Base-by-base conservation (phyloP, 2,797 vertebrate genomes). In the Siniperca scherzeri region DNA sequence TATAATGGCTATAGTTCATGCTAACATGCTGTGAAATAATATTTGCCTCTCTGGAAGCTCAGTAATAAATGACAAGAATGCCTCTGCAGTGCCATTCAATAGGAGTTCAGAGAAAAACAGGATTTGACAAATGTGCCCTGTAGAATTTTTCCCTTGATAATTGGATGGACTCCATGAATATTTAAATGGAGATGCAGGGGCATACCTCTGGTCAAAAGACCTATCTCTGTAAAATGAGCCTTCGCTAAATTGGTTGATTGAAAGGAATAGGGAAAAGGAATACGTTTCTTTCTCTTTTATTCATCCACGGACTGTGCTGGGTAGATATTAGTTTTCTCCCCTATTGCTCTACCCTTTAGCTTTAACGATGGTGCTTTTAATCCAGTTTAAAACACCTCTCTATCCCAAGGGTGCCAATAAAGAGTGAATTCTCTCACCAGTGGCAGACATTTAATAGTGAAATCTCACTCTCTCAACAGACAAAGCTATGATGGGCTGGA, bases 401-500 rank as follows among this genome's bases (percentile, higher is more conserved):
- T 85, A 62, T 82, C 79, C 78, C 61, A 78, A 55, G 81, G 82
- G 86, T 74, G 67, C 77, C 78, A 87, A 86, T 93, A 83, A 90
- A 89, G 77, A 78, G 56, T 65, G 53, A 64, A 77, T 89, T 87
- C 78, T 90, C 70, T 78, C 50, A 76, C 66, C 69, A 67, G 56
- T 70, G 38, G 69, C 65, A 72, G 36, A 82, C 59, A 59, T 82
- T 88, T 86, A 91, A 86, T 73, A 59, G 50, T 79, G 69, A 87
- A 88, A 85, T 91, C 48, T 92, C 64, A 3, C 14, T 79, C 64
- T 82, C 76, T 91, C 81, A 73, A 95, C 95, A 98, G 98, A 96
- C 97, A 97, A 96, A 95, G 96, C 95, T 98, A 99, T 87, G 97
- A 98, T 92, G 97, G 97, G 70, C 95, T 99, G 95, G 97, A 98